phyloP scores from a whole-genome alignment of 2,888 invertebrate species.

The Nomada hirtipes region DNA sequence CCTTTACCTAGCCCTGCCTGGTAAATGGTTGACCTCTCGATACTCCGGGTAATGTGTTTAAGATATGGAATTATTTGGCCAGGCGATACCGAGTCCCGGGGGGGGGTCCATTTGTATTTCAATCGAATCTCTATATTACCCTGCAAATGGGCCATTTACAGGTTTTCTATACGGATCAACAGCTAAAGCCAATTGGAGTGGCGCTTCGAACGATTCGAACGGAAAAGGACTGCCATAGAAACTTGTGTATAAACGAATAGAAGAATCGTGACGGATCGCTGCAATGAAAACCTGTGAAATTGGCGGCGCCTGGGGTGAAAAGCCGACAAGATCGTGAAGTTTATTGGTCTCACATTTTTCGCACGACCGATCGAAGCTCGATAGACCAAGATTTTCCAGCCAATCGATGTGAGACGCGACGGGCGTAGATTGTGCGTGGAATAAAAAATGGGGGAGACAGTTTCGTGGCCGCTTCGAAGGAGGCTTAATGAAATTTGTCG shows the following conservation, averaged over 20 bases:
- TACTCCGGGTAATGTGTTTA: no score
- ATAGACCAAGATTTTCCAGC: slow-evolving; percentile 26
- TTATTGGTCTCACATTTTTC: slow-evolving; percentile 21
- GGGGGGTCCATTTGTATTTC: slow-evolving; percentile 12
- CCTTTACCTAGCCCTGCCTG: no score
- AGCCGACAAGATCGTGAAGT: background rate
- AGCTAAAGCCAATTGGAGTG: slow-evolving; percentile 36
- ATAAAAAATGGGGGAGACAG: no score
- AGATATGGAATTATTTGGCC: background rate
- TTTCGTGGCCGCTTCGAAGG: background rate
- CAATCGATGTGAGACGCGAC: background rate
- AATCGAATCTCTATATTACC: slow-evolving; percentile 10
- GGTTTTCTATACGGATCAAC: slow-evolving; percentile 38
- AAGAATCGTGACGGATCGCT: slow-evolving; percentile 14
- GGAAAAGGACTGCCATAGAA: background rate
- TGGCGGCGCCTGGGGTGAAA: no score
- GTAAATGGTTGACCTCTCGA: no score
- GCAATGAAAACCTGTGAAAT: background rate
- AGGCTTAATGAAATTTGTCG: slow-evolving; percentile 16
- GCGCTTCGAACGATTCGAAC: slow-evolving; percentile 1
- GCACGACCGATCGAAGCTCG: background rate
- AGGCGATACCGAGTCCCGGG: background rate
- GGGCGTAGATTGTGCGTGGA: background rate
- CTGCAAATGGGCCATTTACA: slow-evolving; percentile 40
- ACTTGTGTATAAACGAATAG: slow-evolving; percentile 4